Evolutionary conservation across 2,113 vertebrate species (phyloP), one percentile per base, ranked within the genome.

Genomic region (Sceloporus tristichus): DNA sequence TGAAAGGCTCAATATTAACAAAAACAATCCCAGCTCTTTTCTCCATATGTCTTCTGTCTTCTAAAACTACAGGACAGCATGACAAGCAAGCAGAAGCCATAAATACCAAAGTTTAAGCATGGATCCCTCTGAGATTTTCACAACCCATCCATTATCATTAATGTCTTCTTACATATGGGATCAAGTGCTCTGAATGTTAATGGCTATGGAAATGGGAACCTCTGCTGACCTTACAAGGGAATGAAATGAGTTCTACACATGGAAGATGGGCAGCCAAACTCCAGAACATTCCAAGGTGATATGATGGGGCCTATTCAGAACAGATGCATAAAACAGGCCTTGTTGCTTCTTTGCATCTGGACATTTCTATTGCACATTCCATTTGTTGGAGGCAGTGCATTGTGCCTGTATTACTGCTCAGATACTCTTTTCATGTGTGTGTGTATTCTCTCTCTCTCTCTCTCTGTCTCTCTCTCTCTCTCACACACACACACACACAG

Each of bases 221-320:
- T 53, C 40, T 54, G 14, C 19, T 54, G 29, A 75, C 78, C 84
- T 89, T 81, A 76, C 78, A 89, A 56, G 88, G 81, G 59, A 89
- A 81, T 68, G 59, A 56, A 81, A 89, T 66, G 84, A 66, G 14
- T 68, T 81, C 84, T 66, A 14, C 42, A 25, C 40, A 27, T 25
- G 56, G 70, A 82, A 79, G 76, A 54, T 21, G 6, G 65, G 78
- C 77, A 80, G 42, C 3, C 1, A 48, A 82, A 54, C 70, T 65
- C 1, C 77, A 34, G 85, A 68, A 79, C 75, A 86, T 86, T 86
- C 75, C 85, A 34, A 40, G 29, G 27, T 74, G 80, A 87, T 48
- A 14, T 10, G 80, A n/a, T 27, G 40, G 38, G 54, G 54, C 27
- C 38, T 54, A 74, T 76, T 82, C 86, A 34, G 70, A 70, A 87